Base-by-base conservation (phyloP, 2,797 vertebrate genomes). In the Adrianichthys oophorus region DNA sequence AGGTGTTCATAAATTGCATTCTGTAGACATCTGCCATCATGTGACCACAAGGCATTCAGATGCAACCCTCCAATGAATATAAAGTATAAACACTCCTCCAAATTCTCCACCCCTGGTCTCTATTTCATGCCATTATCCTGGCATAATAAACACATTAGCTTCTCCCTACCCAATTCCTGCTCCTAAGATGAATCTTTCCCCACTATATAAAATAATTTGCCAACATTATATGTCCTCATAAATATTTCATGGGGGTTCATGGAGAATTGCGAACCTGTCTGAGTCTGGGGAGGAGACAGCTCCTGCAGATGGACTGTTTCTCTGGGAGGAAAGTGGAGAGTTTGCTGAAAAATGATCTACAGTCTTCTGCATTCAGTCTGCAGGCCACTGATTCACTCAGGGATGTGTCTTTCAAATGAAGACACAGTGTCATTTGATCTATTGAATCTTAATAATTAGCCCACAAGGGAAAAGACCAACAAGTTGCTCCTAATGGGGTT, bases 71-170 rank as follows among this genome's bases (percentile, higher is more conserved):
- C 88, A 88, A 91, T 91, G 88, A 91, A 90, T 91, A 91, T 89
- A 89, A 91, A 93, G 87, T 90, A 85, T 85, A 85, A 90, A 89
- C 87, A 87, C 82, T 87, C 80, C 84, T 87, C 80, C 76, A 85
- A 78, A 87, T 85, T 80, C 67, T 71, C 77, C 84, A 88, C 86
- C 86, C 76, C 77, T 89, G 87, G 85, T 85, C 88, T 87, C 84
- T 85, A 89, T 91, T 89, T 91, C 88, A 85, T 76, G 80, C 83
- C 81, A 89, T 92, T 91, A 91, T 89, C 87, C 89, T 81, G 80
- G 92, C 86, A 92, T 92, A 92, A 92, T 93, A 91, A 91, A 91
- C 86, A 90, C 87, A 89, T 93, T 91, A 89, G 83, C 84, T 76
- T 84, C 85, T 78, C 84, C 73, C 80, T 80, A 68, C 80, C 87